These are phyloP conservation scores for Chaetodon trifascialis DNA, from an alignment of 2,113 vertebrate species.

Conservation along the genomic window DNA sequence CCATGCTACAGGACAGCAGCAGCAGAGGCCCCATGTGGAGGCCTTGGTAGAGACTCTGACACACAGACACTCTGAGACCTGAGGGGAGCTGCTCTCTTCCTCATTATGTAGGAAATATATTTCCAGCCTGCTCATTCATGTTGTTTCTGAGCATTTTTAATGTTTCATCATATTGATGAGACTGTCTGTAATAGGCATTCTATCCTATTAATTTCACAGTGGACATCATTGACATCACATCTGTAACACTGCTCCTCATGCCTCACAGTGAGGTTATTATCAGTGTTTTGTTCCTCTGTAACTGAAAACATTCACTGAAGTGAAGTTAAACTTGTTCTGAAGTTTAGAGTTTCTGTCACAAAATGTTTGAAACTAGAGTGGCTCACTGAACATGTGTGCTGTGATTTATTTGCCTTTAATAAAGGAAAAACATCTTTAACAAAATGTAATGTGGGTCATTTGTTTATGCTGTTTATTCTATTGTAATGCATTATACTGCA, in stretches of 20 bases:
- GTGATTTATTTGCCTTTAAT: conserved; percentile 33
- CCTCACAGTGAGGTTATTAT: conserved; percentile 9
- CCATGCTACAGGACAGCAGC: conserved; percentile 69
- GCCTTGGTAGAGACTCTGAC: conserved; percentile 86
- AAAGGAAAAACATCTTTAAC: conserved; percentile 22
- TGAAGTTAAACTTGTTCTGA: conserved; percentile 1
- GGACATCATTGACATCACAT: neutral
- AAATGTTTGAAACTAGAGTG: neutral
- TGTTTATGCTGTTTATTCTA: conserved; percentile 1
- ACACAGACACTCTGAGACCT: conserved; percentile 45
- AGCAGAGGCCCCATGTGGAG: conserved; percentile 86
- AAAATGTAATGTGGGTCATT: neutral
- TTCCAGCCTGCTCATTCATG: conserved; percentile 17
- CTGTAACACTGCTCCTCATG: neutral
- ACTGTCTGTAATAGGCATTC: neutral
- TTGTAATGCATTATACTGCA: neutral
- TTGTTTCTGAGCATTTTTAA: conserved; percentile 21
- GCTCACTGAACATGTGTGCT: neutral
- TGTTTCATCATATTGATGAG: conserved; percentile 85
- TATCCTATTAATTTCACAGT: neutral
- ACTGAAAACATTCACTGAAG: neutral
- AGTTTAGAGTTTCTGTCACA: neutral
- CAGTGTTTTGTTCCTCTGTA: conserved; percentile 8
- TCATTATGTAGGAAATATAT: conserved; percentile 18
- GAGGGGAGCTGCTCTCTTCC: conserved; percentile 7